Base-by-base conservation (phyloP, 37 sponge, comb jelly and placozoan genomes). In the Amphimedon queenslandica region DNA sequence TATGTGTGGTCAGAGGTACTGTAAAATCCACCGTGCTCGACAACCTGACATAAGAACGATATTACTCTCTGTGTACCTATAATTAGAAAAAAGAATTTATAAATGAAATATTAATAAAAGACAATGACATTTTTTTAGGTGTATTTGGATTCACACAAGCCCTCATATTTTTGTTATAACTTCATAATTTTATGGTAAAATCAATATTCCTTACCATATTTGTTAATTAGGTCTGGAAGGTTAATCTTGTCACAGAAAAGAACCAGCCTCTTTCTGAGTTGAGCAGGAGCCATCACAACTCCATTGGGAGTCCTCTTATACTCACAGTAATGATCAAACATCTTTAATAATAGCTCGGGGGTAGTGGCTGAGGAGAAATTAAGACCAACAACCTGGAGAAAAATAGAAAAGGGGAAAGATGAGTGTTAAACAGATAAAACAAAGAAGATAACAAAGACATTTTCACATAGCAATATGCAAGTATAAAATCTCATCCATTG, bases 261-360 rank as follows among this genome's bases (percentile, higher is more conserved):
- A n/a, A 97, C 89, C n/a, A 97, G 74, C 98, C 98, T 94, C 73
- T 94, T 97, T 37, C 95, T 92, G 28, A 94, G 87, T 76, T 93
- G 97, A 43, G 88, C 85, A 34, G 99, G 99, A 21, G 99, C 72
- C 90, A 98, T 88, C 30, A 98, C 88, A 1, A 92, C 80, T 20
- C 99, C 99, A 80, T 94, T 94, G 41, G 99, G 99, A 21, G 99
- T 98, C 38, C 90, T 67, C 55, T 90, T 42, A 71, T 92, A 98
- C 80, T 98, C 99, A 81, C 99, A 98, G 73, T 98, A 98, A 31
- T 98, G 99, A 51, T 98, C 99, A 75, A 98, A 93, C 20, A 95
- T 98, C 76, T 94, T 98, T 33, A 98, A 74, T 58, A 98, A 69
- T 33, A 98, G 90, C 66, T 98, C 99, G 13, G 94, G 99, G 39